phyloP scores from a whole-genome alignment of 2,113 vertebrate genomes.

The Saccopteryx bilineata region DNA sequence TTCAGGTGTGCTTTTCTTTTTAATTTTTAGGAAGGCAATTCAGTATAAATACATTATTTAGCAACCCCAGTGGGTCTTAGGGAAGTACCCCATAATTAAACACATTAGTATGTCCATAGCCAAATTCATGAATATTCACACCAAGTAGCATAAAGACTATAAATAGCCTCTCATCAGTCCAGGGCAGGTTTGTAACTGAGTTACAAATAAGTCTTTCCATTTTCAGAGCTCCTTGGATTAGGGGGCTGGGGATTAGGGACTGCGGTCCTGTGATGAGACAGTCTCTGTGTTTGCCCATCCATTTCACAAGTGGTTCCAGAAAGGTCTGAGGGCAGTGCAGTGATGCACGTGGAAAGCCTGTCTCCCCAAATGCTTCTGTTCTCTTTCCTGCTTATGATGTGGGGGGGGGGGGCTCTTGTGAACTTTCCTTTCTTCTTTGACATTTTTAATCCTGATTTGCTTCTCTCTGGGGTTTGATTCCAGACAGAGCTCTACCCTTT shows the following conservation, averaged over 20 bases:
- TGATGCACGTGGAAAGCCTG: not conserved
- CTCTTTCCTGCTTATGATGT: not conserved
- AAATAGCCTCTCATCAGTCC: conserved; percentile 55
- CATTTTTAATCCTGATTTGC: not conserved
- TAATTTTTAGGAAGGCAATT: not conserved
- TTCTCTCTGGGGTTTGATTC: not conserved
- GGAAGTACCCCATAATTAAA: conserved; percentile 47
- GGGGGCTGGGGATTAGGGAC: not conserved
- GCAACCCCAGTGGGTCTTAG: not conserved
- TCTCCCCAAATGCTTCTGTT: not conserved
- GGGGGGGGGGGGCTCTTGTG: not conserved
- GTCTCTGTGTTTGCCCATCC: not conserved
- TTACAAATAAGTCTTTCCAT: conserved; percentile 31
- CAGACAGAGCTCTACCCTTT: not conserved
- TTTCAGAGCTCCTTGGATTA: conserved; percentile 22
- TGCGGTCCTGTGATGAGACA: not conserved
- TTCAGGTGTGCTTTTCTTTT: not conserved
- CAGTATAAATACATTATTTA: not conserved
- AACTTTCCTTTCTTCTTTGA: conserved; percentile 17
- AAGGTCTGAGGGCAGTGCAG: not conserved
- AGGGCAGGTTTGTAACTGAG: conserved; percentile 61
- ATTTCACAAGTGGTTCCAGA: not conserved
- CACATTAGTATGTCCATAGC: conserved; percentile 62
- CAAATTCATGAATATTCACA: conserved; percentile 72
- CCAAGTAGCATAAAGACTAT: conserved; percentile 28